These are phyloP conservation scores for Lamprologus speciosus DNA, from an alignment of 2,113 vertebrate genomes.

Conservation along the genomic window DNA sequence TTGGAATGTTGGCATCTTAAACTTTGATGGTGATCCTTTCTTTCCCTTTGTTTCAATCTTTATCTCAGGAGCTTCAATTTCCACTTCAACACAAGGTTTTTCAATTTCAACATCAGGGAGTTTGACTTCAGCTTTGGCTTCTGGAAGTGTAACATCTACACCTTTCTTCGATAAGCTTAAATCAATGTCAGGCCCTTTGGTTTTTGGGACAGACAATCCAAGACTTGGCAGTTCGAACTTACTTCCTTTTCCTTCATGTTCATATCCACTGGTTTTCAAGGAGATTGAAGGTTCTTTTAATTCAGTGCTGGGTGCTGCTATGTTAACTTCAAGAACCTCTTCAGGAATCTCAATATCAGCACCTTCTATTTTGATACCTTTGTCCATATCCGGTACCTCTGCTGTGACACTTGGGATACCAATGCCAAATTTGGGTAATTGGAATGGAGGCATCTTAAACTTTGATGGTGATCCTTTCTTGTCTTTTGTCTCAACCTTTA, in stretches of 20 bases:
- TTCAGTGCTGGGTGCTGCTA: not conserved
- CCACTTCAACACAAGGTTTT: rapidly evolving
- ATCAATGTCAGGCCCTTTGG: too few relatives aligned
- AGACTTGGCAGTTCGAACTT: constrained; percentile 27
- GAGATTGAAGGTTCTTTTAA: too few relatives aligned
- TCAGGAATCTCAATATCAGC: not conserved
- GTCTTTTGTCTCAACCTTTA: not conserved
- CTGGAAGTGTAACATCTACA: not conserved
- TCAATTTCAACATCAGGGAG: not conserved
- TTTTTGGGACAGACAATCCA: not conserved
- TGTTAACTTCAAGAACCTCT: not conserved
- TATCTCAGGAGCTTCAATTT: not conserved
- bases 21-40: too few relatives aligned
- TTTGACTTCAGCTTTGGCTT: not conserved
- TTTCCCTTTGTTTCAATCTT: too few relatives aligned
- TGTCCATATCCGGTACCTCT: too few relatives aligned
- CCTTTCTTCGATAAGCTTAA: too few relatives aligned
- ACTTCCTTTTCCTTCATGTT: rapidly evolving
- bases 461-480: not conserved
- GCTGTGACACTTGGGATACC: rapidly evolving
- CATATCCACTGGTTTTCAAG: too few relatives aligned
- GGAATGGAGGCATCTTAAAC: constrained; percentile 5
- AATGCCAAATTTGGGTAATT: constrained; percentile 28
- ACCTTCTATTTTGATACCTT: rapidly evolving
- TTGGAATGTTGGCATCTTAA: too few relatives aligned